phyloP scores from a whole-genome alignment of 1,140 invertebrate genomes.

The Scaptodrosophila lebanonensis region DNA sequence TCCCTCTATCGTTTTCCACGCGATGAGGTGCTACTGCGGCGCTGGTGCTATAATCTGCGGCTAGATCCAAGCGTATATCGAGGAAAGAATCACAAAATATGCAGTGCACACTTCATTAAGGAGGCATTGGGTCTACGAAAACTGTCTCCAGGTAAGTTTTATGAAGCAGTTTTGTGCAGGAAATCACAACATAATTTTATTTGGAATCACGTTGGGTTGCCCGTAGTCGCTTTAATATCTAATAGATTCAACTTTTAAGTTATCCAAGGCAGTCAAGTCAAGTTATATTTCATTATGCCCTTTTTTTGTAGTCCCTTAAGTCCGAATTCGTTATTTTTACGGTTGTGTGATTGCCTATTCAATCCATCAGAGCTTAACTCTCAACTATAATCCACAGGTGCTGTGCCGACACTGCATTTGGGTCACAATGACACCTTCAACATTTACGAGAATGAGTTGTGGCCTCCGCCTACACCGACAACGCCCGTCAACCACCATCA shows the following conservation, averaged over 20 bases:
- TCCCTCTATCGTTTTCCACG: constrained; percentile 68
- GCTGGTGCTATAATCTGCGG: constrained; percentile 72
- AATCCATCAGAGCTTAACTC: too few relatives aligned
- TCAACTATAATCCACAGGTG: too few relatives aligned
- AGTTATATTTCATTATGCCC: too few relatives aligned
- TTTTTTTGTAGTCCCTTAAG: too few relatives aligned
- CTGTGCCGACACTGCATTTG: constrained; percentile 66
- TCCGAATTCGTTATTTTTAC: too few relatives aligned
- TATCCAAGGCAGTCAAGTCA: too few relatives aligned
- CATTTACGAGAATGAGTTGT: constrained; percentile 71
- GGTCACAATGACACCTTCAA: constrained; percentile 71
- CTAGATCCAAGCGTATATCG: constrained; percentile 67
- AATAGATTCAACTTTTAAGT: too few relatives aligned
- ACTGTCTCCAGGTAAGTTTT: constrained; percentile 52
- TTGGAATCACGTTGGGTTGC: too few relatives aligned
- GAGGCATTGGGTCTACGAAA: constrained; percentile 64
- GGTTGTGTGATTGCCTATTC: too few relatives aligned
- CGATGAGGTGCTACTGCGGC: constrained; percentile 57
- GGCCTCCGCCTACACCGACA: constrained; percentile 53
- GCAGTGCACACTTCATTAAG: constrained; percentile 70
- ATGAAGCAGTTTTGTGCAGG: background rate
- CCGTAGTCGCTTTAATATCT: too few relatives aligned
- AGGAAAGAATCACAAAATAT: constrained; percentile 74
- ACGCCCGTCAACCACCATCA: constrained; percentile 14
- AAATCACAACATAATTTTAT: background rate